A percentile compares a stretch with the other conserved stretches of the same genome.
These are phyloP conservation scores for Centropristis striata DNA, from an alignment of 2,113 vertebrate genomes.

Conservation along the genomic window DNA sequence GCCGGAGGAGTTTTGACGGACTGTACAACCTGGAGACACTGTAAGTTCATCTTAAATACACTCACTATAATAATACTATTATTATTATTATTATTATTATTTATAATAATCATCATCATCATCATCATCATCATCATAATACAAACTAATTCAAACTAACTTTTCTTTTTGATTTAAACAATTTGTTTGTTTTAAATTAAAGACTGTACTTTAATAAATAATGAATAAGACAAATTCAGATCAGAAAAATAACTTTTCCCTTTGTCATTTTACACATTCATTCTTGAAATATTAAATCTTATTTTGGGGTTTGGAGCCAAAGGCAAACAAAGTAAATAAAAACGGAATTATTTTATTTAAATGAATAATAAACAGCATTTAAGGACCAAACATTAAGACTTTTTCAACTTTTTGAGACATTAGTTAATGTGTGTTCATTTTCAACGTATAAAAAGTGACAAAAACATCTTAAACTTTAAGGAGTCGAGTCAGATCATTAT, in stretches of 20 bases:
- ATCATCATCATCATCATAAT: too few relatives aligned
- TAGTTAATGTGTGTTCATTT: too few relatives aligned
- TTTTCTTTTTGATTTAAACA: background rate
- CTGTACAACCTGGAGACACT: slow-evolving; percentile 91
- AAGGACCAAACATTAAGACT: background rate
- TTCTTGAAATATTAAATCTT: background rate
- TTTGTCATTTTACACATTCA: background rate
- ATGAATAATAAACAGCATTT: background rate
- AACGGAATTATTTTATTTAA: background rate
- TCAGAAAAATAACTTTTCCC: too few relatives aligned
- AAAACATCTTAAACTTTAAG: too few relatives aligned
- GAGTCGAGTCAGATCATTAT: too few relatives aligned
- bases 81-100: background rate
- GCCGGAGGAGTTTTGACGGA: slow-evolving; percentile 91
- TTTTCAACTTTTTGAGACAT: too few relatives aligned
- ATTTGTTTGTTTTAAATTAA: too few relatives aligned
- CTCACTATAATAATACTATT: slow-evolving; percentile 19
- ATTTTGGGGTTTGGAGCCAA: background rate
- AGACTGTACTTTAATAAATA: too few relatives aligned
- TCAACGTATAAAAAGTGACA: too few relatives aligned
- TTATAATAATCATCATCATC: background rate
- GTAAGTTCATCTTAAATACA: slow-evolving; percentile 80
- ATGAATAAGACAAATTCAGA: too few relatives aligned
- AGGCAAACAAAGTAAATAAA: too few relatives aligned
- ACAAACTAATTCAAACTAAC: background rate